phyloP scores from a whole-genome alignment of 2,888 invertebrate genomes.

The Harpalus rufipes region DNA sequence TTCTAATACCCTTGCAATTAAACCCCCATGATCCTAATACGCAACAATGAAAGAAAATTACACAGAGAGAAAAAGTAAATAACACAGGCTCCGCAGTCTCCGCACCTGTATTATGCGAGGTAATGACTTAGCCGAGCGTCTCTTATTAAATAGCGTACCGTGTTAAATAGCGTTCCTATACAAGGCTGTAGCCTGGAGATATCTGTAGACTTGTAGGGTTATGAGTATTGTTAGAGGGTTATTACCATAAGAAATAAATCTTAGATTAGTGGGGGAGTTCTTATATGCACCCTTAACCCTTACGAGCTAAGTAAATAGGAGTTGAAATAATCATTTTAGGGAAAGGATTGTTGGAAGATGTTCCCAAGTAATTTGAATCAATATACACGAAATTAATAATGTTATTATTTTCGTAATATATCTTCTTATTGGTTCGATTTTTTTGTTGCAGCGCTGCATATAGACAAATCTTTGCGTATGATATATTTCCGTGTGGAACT shows the following conservation, averaged over 20 bases:
- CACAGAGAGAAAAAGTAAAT: slow-evolving; percentile 54
- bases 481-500: too few species aligned
- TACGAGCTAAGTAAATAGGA: neutral
- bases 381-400: neutral
- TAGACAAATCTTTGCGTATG: too few species aligned
- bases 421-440: too few species aligned
- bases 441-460: too few species aligned
- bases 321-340: neutral
- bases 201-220: neutral
- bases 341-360: neutral
- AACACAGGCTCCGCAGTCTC: slow-evolving; percentile 2
- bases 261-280: neutral
- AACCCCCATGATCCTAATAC: slow-evolving; percentile 57
- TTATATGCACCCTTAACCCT: neutral
- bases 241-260: slow-evolving; percentile 6
- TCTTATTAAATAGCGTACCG: neutral
- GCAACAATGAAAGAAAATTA: slow-evolving; percentile 65
- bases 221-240: neutral
- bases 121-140: neutral
- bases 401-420: neutral
- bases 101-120: neutral
- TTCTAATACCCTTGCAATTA: slow-evolving; percentile 64
- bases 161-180: neutral
- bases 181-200: neutral
- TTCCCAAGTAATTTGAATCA: neutral